A percentile compares a stretch with the other conserved stretches of the same genome.
Evolutionary conservation across 2,888 invertebrate species (phyloP).

Genomic region (Xestia c-nigrum): DNA sequence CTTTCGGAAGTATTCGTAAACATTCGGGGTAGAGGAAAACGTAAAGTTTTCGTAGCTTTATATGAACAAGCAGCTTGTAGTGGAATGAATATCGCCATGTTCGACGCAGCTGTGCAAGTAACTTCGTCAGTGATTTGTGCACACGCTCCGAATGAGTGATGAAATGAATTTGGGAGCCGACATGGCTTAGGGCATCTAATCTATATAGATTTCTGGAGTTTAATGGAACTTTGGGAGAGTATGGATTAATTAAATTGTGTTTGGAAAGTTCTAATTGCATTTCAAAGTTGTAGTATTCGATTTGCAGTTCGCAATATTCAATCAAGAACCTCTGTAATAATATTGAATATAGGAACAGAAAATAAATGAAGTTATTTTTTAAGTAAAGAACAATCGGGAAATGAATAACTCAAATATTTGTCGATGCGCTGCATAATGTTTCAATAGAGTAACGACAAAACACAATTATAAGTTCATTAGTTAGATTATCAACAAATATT

Average conservation of each 20-base stretch:
- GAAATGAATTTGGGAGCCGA: conserved; percentile 46
- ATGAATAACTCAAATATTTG: background rate
- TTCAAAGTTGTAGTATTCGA: background rate
- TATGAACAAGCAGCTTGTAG: conserved; percentile 56
- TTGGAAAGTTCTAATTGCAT: conserved; percentile 14
- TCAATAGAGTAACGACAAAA: too few species aligned
- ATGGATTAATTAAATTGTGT: conserved; percentile 8
- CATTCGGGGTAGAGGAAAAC: conserved; percentile 30
- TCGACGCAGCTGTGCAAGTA: conserved; percentile 72
- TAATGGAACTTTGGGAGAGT: conserved; percentile 11
- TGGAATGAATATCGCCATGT: conserved; percentile 67
- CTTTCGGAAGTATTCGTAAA: conserved; percentile 38
- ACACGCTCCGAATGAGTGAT: conserved; percentile 59
- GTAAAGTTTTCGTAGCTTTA: conserved; percentile 43
- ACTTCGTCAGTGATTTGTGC: conserved; percentile 71
- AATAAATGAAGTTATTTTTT: background rate
- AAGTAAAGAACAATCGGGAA: background rate
- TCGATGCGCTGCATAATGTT: background rate
- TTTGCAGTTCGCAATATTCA: background rate
- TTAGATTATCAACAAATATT: too few species aligned
- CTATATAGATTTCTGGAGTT: conserved; percentile 30
- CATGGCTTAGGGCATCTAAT: conserved; percentile 53
- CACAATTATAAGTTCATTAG: too few species aligned
- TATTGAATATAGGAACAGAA: too few species aligned
- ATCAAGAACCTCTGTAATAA: background rate